These are phyloP conservation scores for Oreochromis mossambicus DNA, from an alignment of 2,797 vertebrate genomes.

Conservation along the genomic window DNA sequence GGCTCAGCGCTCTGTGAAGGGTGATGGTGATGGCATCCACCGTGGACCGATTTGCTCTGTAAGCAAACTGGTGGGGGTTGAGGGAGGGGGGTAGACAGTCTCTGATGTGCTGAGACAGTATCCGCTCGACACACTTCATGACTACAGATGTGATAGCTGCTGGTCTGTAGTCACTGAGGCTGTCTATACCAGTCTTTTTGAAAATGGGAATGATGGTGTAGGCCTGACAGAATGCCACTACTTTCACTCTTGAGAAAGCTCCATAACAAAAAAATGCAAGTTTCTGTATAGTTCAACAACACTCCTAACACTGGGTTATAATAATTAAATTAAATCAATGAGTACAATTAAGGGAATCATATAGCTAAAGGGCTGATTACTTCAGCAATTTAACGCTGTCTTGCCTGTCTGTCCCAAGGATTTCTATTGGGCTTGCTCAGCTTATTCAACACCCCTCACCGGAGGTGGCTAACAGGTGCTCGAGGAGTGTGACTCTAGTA, in stretches of 20 bases:
- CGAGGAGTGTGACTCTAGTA: not conserved
- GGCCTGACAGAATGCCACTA: not conserved
- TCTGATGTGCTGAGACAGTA: not conserved
- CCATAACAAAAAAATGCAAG: rapidly evolving
- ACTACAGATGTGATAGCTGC: not conserved
- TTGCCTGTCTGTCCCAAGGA: not conserved
- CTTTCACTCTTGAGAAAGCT: not conserved
- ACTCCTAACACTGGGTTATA: not conserved
- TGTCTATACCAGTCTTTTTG: not conserved
- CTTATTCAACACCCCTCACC: not conserved
- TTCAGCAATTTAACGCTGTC: not conserved
- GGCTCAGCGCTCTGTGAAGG: not conserved
- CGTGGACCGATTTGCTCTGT: not conserved
- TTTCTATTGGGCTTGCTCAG: not conserved
- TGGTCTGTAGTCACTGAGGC: not conserved
- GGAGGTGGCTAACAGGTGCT: not conserved
- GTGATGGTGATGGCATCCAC: not conserved
- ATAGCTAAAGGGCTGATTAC: not conserved
- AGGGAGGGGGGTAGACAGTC: not conserved
- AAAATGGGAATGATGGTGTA: not conserved
- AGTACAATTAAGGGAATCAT: not conserved
- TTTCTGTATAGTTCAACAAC: not conserved
- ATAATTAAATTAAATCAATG: not conserved
- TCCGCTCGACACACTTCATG: too few relatives aligned
- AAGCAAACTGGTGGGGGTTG: rapidly evolving